Evolutionary conservation across 2,113 vertebrate species (phyloP), one percentile per base, ranked within the genome.

Genomic region (Burhinus bistriatus): DNA sequence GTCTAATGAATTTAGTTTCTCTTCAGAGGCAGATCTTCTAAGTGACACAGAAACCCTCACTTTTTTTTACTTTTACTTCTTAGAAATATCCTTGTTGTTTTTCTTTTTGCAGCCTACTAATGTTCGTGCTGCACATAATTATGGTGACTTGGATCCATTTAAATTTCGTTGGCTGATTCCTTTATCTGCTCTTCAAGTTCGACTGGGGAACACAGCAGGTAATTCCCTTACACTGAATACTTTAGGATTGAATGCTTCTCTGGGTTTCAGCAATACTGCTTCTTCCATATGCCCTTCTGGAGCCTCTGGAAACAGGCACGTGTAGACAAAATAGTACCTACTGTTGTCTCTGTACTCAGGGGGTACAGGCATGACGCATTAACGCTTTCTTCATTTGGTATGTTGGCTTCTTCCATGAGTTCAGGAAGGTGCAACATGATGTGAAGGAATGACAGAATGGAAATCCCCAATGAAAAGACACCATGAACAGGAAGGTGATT

Each of bases 101-200:
- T 95, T 93, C 38, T 20, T 72, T 12, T 86, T 90, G 42, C 83
- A 97, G 90, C 98, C 99, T 96, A 90, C 98, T 5, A 99, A 98
- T 72, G 97, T 98, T 72, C 99, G 99, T 29, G 98, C 98, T 11
- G 95, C 97, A 1, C 98, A 98, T 90, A 98, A 95, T 96, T 98
- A 99, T 7, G 98, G 98, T 40, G 99, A 99, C 91, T 90, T 98
- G 87, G 99, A 99, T 95, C 98, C 98, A 2, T 99, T 99, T 93
- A 99, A 99, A 96, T 99, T 99, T 97, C 99, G 99, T 62, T 99
- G 99, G 99, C 93, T 99, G 96, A 99, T 99, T 97, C 99, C 99
- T 62, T 98, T 99, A 94, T 99, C 99, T 4, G 98, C 99, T 4
- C 99, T 99, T 97, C 99, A 99, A 90, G 99, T 99, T 96, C 97